These are phyloP conservation scores for Daboia siamensis DNA, from an alignment of 2,113 vertebrate genomes.

Conservation along the genomic window DNA sequence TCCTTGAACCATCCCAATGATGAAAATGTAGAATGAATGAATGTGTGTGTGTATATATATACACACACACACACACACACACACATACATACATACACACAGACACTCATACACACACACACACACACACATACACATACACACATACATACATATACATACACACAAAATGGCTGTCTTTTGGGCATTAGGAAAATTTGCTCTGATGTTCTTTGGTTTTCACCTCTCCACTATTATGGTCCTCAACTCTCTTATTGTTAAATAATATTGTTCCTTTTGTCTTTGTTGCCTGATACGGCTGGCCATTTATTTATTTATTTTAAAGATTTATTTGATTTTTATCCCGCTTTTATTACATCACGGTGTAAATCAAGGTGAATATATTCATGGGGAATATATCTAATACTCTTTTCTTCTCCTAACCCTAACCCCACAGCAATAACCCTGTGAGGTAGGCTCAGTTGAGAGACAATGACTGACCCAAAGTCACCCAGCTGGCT, in stretches of 20 bases:
- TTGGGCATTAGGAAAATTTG: not conserved
- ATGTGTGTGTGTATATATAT: not conserved
- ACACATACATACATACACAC: too few species aligned
- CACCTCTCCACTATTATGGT: not conserved
- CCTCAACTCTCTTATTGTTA: not conserved
- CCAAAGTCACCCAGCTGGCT: too few species aligned
- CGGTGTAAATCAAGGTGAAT: not conserved
- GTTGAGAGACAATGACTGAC: not conserved
- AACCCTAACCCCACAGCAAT: not conserved
- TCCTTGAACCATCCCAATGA: not conserved
- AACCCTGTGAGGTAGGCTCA: not conserved
- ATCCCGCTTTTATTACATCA: not conserved
- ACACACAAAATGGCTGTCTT: not conserved
- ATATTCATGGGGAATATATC: not conserved
- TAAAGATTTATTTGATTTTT: not conserved
- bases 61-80: too few species aligned
- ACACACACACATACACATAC: too few species aligned
- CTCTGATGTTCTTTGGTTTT: not conserved
- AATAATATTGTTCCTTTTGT: not conserved
- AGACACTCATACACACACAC: too few species aligned
- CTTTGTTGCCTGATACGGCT: not conserved
- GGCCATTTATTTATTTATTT: not conserved
- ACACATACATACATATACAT: too few species aligned
- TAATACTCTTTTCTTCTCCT: not conserved
- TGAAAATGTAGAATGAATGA: not conserved